These are phyloP conservation scores for Ptychochromis oligacanthus DNA, from an alignment of 2,113 vertebrate genomes.

Conservation along the genomic window DNA sequence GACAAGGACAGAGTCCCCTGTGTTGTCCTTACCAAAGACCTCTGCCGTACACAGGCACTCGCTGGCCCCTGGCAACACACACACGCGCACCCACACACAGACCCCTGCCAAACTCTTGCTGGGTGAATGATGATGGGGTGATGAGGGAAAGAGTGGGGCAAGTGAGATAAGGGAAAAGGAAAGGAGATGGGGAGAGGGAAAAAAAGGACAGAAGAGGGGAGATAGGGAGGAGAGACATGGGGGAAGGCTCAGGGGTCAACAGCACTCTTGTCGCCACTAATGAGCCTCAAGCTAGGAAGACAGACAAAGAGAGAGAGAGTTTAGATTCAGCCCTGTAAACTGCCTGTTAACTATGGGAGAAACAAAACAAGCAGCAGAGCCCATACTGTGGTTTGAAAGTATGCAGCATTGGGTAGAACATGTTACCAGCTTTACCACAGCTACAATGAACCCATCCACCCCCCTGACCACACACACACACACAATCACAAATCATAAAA, in stretches of 20 bases:
- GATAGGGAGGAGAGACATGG: slow-evolving; percentile 36
- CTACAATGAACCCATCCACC: background rate
- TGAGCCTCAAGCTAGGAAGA: slow-evolving; percentile 51
- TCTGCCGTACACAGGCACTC: slow-evolving; percentile 57
- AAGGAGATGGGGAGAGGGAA: slow-evolving; percentile 14
- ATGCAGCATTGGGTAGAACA: slow-evolving; percentile 3
- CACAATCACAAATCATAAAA: background rate
- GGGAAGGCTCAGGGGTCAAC: slow-evolving; percentile 49
- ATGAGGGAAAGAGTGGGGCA: slow-evolving; percentile 54
- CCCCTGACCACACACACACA: slow-evolving; percentile 3
- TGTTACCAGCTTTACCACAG: slow-evolving; percentile 4
- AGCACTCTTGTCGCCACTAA: slow-evolving; percentile 61
- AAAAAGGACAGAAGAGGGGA: slow-evolving; percentile 1
- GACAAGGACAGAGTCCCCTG: slow-evolving; percentile 73
- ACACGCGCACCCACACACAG: slow-evolving; percentile 12
- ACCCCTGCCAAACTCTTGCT: slow-evolving; percentile 59
- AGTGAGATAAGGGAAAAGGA: slow-evolving; percentile 42
- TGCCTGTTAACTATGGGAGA: slow-evolving; percentile 11
- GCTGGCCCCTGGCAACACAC: slow-evolving; percentile 52
- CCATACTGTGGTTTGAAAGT: slow-evolving; percentile 28
- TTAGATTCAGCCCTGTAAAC: slow-evolving; percentile 4
- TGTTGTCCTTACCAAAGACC: slow-evolving; percentile 74
- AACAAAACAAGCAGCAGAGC: background rate
- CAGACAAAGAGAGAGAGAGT: slow-evolving; percentile 9
- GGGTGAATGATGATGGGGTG: slow-evolving; percentile 72